Evolutionary conservation across 92 coral and sea anemone genomes (phyloP).

Genomic region (Palythoa heliodiscus): DNA sequence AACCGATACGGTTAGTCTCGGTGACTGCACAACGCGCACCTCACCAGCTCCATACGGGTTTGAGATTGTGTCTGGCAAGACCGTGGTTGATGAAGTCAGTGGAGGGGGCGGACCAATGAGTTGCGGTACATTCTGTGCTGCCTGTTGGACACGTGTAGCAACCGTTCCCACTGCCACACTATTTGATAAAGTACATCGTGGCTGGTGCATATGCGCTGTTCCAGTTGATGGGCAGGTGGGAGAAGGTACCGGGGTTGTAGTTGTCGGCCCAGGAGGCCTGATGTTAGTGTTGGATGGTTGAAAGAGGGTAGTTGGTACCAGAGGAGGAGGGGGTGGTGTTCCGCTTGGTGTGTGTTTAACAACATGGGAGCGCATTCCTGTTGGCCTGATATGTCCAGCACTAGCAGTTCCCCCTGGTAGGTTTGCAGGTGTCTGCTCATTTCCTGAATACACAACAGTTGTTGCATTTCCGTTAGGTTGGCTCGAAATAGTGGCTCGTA

Average conservation of each 20-base stretch:
- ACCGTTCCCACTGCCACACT: slow-evolving; percentile 8
- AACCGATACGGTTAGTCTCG: slow-evolving; percentile 70
- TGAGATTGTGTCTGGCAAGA: neutral
- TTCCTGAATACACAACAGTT: slow-evolving; percentile 45
- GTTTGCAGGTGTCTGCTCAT: slow-evolving; percentile 47
- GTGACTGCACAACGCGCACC: slow-evolving; percentile 43
- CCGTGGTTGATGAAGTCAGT: slow-evolving; percentile 26
- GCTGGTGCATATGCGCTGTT: slow-evolving; percentile 19
- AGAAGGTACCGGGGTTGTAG: neutral
- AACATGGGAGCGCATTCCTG: slow-evolving; percentile 51
- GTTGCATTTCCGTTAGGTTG: slow-evolving; percentile 43
- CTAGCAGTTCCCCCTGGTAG: slow-evolving; percentile 52
- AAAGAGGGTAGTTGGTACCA: slow-evolving; percentile 26
- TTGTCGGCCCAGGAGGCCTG: slow-evolving; percentile 22
- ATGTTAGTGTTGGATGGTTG: neutral
- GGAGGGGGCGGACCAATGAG: slow-evolving; percentile 35
- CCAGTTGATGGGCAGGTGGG: slow-evolving; percentile 14
- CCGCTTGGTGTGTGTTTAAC: slow-evolving; percentile 46
- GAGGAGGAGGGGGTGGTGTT: slow-evolving; percentile 46
- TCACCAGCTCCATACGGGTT: slow-evolving; percentile 22
- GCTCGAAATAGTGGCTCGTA: slow-evolving; percentile 13
- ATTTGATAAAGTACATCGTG: neutral
- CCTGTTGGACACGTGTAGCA: slow-evolving; percentile 9
- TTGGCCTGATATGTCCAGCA: slow-evolving; percentile 36
- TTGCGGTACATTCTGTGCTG: slow-evolving; percentile 19